Evolutionary conservation across 2,797 vertebrate genomes (phyloP).

Genomic region (Chelon labrosus): DNA sequence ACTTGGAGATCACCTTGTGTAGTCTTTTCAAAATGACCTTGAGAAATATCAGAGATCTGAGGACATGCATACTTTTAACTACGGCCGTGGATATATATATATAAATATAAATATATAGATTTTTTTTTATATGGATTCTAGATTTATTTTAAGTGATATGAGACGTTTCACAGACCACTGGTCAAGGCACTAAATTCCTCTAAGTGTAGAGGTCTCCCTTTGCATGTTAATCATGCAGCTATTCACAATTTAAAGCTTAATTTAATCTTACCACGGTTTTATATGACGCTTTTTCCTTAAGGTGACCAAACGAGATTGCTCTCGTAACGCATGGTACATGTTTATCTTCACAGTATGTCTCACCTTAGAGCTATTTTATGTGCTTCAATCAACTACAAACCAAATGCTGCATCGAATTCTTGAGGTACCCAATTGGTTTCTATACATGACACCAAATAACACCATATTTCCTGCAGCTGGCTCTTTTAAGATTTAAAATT

Average conservation of each 20-base stretch:
- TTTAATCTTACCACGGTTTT: not conserved
- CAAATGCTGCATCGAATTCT: slow-evolving; percentile 8
- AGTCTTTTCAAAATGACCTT: slow-evolving; percentile 77
- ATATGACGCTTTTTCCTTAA: not conserved
- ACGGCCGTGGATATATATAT: slow-evolving; percentile 18
- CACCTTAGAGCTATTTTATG: slow-evolving; percentile 1
- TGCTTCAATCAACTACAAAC: slow-evolving; percentile 4
- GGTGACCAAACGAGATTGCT: not conserved
- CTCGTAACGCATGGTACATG: too few species aligned
- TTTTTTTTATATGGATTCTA: slow-evolving; percentile 21
- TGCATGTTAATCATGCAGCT: slow-evolving; percentile 14
- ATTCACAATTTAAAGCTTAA: slow-evolving; percentile 5
- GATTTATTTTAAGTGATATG: slow-evolving; percentile 26
- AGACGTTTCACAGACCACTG: slow-evolving; percentile 26
- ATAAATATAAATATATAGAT: too few species aligned
- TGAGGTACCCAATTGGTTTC: not conserved
- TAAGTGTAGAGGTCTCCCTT: slow-evolving; percentile 1
- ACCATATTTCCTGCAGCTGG: not conserved
- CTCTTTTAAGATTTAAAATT: not conserved
- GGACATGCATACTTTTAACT: slow-evolving; percentile 31
- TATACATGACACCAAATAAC: not conserved
- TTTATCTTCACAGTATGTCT: slow-evolving; percentile 7
- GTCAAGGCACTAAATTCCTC: slow-evolving; percentile 12
- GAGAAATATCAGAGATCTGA: slow-evolving; percentile 60
- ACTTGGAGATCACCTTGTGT: slow-evolving; percentile 77